Conservation (phyloP, 2,888 invertebrate genomes). For the Dynastes grantii region DNA sequence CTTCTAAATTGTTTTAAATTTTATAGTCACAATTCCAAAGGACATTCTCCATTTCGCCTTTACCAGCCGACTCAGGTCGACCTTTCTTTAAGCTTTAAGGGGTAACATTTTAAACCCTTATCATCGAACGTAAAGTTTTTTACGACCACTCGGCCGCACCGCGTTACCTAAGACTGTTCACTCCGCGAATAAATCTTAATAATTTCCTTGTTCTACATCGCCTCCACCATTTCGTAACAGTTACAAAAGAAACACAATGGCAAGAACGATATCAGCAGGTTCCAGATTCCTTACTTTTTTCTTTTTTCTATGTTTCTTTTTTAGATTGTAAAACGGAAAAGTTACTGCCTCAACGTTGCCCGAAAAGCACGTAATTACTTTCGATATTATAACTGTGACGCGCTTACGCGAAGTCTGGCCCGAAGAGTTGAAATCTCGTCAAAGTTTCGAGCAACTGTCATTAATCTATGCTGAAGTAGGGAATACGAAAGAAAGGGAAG, state of each 20-base stretch:
- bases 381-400: constrained; percentile 8
- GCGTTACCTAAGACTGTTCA: constrained; percentile 2
- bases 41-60: background rate
- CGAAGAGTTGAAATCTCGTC: constrained; percentile 21
- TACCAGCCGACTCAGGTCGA: background rate
- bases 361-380: constrained; percentile 15
- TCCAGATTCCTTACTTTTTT: background rate
- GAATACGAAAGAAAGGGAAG: background rate
- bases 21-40: constrained; percentile 1
- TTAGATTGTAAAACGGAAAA: background rate
- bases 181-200: constrained; percentile 28
- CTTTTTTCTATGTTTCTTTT: background rate
- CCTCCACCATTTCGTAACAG: background rate
- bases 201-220: constrained; percentile 21
- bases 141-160: background rate
- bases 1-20: constrained; percentile 29
- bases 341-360: background rate
- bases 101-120: constrained; percentile 16
- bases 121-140: constrained; percentile 37
- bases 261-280: background rate
- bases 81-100: background rate
- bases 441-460: constrained; percentile 27
- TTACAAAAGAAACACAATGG: background rate
- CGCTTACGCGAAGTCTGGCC: background rate
- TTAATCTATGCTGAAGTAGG: constrained; percentile 13